Evolutionary conservation across 2,113 vertebrate species (phyloP), one percentile per base, ranked within the genome.

Genomic region (Nothocercus nigrocapillus): DNA sequence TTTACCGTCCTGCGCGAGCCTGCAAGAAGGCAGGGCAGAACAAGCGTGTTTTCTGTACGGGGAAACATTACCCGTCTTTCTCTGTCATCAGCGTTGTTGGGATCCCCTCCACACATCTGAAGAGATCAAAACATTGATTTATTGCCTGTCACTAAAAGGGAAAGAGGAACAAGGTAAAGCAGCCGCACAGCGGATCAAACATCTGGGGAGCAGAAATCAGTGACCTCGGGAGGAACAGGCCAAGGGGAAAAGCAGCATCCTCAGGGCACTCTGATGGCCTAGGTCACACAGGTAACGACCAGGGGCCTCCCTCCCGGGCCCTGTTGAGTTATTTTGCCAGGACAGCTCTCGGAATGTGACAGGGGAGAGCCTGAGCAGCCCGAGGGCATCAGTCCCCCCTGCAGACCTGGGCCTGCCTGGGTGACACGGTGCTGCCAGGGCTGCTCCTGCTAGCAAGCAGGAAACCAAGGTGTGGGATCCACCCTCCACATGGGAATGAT

Each of bases 81-180:
- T 61, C 45, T 64, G 30, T 80, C 92, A 82, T 94, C 74, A 82
- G 7, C 67, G 91, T 93, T 75, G 80, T 44, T 40, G n/a, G 82
- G 86, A 62, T 86, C 56, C 91, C 77, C 84, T 34, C 64, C 34
- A 18, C 51, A 17, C 12, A 42, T 89, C 21, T 96, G 92, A 96
- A 90, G 85, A 79, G 63, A 70, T 88, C 12, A 90, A 34, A 13
- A 30, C 34, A 47, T 91, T 32, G 70, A 85, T 90, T 96, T 92
- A 96, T 1, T 12, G 28, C 34, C 85, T 47, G 84, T 68, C 40
- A 47, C 24, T 38, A 32, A 58, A 34, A 36, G 38, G 38, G 17
- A 28, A 21, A 24, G 27, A 40, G 12, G 38, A 67, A 30, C 13
- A 70, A 86, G 42, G 63, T 16, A 72, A 72, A 84, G 63, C 68